Percentiles rank a stretch among this genome's conserved stretches.
Evolutionary conservation across 2,113 vertebrate genomes (phyloP).

Genomic region (Muntiacus reevesi): DNA sequence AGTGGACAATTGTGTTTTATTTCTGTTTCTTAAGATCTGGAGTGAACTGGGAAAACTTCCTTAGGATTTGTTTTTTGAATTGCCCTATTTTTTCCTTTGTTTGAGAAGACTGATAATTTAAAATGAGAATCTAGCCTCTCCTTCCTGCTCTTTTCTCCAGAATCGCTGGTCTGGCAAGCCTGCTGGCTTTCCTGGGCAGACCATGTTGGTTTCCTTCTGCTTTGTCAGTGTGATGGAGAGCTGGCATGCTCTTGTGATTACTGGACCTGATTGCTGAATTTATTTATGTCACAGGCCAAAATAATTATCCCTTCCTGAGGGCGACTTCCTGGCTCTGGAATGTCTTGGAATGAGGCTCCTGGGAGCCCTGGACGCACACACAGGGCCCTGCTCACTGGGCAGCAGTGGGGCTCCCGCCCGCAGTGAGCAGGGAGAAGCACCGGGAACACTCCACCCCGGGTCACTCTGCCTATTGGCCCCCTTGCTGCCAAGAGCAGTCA

Average conservation of each 20-base stretch:
- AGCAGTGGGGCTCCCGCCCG: not conserved
- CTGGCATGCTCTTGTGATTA: constrained; percentile 31
- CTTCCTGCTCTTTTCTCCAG: not conserved
- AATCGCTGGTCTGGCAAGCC: not conserved
- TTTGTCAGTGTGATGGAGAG: not conserved
- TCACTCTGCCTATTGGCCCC: too few species aligned
- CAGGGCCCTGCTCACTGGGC: not conserved
- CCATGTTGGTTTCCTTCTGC: not conserved
- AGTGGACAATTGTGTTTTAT: not conserved
- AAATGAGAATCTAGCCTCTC: not conserved
- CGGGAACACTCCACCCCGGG: not conserved
- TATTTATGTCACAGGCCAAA: constrained; percentile 75
- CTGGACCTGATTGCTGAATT: constrained; percentile 41
- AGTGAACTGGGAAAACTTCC: not conserved
- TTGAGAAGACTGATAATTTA: not conserved
- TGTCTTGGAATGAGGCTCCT: not conserved
- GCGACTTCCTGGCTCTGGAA: constrained; percentile 65
- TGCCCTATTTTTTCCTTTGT: not conserved
- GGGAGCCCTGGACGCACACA: fast-evolving
- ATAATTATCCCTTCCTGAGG: constrained; percentile 51
- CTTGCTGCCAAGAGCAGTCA: not conserved
- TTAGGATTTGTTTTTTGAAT: not conserved
- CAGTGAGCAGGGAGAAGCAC: not conserved
- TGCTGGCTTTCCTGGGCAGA: not conserved
- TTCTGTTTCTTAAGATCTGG: not conserved